Base-by-base conservation (phyloP, 2,888 invertebrate species). In the Macaria notata region DNA sequence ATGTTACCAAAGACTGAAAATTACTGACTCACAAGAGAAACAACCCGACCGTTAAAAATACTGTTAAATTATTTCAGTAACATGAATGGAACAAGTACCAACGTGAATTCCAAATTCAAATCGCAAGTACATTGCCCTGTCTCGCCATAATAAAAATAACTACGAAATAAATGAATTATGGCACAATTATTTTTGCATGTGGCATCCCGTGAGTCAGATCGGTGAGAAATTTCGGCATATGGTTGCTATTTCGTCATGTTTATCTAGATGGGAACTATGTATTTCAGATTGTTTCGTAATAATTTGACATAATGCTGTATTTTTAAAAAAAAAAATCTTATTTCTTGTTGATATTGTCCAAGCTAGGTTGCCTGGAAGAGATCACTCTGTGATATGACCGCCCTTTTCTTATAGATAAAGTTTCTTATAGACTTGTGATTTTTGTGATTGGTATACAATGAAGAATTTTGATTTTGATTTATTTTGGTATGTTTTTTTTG, bases 101-200 rank as follows among this genome's bases (percentile, higher is more conserved):
- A 55, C 54, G 46, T 31, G 50, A 42, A 19, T 19, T 19, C 19
- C 19, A 19, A 19, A 19, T 1, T 19, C 19, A 19, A 19, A 19
- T 19, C 19, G 19, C 19, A 53, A 57, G 49, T 45, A 46, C 53
- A 49, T 4, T 49, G 58, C 53, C 49, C 53, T 36, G 48, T 49
- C 46, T 49, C 36, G 48, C 0, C 36, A n/a, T 9, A 29, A 7
- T 44, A 54, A 50, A 54, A 59, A 59, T 54, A 50, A 47, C 43
- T 54, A 54, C 19, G 49, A 41, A 53, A 54, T 58, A 54, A 31
- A 44, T 43, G 31, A 46, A 59, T 54, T 46, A 53, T 52, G 31
- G 31, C 44, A 51, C 39, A 54, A 59, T 51, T 50, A 58, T 43
- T 54, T 51, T 59, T 45, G 59, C 59, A 59, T 46, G 47, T 39